These are phyloP conservation scores for Aethina tumida DNA, from an alignment of 1,140 invertebrate genomes.

Conservation along the genomic window DNA sequence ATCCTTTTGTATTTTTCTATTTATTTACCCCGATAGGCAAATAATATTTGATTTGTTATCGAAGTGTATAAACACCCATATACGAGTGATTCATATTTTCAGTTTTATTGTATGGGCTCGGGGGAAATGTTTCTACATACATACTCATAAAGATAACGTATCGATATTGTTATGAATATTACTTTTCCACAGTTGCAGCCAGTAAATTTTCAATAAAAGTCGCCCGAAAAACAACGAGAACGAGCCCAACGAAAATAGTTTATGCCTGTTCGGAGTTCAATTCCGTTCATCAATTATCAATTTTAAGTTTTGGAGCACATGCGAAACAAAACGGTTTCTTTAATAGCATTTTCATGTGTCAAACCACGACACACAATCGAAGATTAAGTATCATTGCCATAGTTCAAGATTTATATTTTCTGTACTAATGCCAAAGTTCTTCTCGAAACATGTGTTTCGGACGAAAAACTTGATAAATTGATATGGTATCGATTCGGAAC, in stretches of 20 bases:
- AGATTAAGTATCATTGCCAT: slow-evolving; percentile 6
- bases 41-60: slow-evolving; percentile 18
- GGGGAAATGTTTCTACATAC: slow-evolving; percentile 13
- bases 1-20: too few species aligned
- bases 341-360: slow-evolving; percentile 11
- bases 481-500: too few species aligned
- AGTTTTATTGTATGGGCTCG: slow-evolving; percentile 13
- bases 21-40: slow-evolving; percentile 12
- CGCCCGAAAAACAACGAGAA: slow-evolving; percentile 8
- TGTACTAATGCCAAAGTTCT: too few species aligned
- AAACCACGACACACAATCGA: slow-evolving; percentile 7
- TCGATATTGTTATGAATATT: slow-evolving; percentile 26
- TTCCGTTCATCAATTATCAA: slow-evolving; percentile 4
- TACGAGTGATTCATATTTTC: slow-evolving; percentile 14
- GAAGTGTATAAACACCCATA: slow-evolving; percentile 15
- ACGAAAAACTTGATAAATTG: too few species aligned
- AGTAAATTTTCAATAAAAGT: slow-evolving; percentile 22
- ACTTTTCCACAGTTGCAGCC: slow-evolving; percentile 24
- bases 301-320: slow-evolving; percentile 2
- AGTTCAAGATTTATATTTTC: slow-evolving; percentile 11
- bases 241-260: slow-evolving; percentile 3
- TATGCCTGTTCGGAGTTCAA: slow-evolving; percentile 10
- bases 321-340: slow-evolving; percentile 10
- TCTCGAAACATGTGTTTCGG: too few species aligned
- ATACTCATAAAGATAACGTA: slow-evolving; percentile 19